Evolutionary conservation across 1,140 invertebrate genomes (phyloP).

Genomic region (Zaprionus africanus): DNA sequence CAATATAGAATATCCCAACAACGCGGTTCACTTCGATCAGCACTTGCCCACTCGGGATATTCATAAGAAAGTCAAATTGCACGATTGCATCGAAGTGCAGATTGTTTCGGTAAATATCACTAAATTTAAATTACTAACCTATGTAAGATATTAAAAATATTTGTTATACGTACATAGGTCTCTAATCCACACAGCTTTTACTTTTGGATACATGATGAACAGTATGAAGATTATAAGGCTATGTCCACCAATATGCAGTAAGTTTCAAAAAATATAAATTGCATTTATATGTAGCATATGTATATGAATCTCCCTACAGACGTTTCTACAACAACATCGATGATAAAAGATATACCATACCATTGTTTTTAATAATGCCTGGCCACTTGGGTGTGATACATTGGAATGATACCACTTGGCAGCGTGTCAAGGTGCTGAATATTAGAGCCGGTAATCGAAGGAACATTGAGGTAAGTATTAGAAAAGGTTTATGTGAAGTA

Average conservation of each 20-base stretch:
- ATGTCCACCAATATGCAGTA: slow-evolving; percentile 66
- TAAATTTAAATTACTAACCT: neutral
- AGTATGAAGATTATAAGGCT: slow-evolving; percentile 46
- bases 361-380: slow-evolving; percentile 42
- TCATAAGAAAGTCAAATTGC: slow-evolving; percentile 2
- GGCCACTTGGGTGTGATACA: slow-evolving; percentile 64
- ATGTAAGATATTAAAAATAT: neutral
- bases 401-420: slow-evolving; percentile 40
- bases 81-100: slow-evolving; percentile 34
- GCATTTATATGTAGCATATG: too few species aligned
- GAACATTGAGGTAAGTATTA: slow-evolving; percentile 31
- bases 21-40: slow-evolving; percentile 49
- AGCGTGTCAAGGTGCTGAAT: slow-evolving; percentile 58
- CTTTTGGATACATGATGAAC: slow-evolving; percentile 64
- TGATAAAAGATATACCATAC: slow-evolving; percentile 43
- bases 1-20: slow-evolving; percentile 58
- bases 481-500: too few species aligned
- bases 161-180: slow-evolving; percentile 25
- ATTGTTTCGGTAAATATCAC: slow-evolving; percentile 16
- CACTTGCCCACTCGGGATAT: slow-evolving; percentile 30
- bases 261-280: neutral
- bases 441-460: slow-evolving; percentile 20
- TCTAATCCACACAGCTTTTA: slow-evolving; percentile 64
- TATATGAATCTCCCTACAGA: slow-evolving; percentile 9
- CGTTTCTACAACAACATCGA: slow-evolving; percentile 24